Base-by-base conservation (phyloP, 2,113 vertebrate species). In the Pleuronectes platessa region DNA sequence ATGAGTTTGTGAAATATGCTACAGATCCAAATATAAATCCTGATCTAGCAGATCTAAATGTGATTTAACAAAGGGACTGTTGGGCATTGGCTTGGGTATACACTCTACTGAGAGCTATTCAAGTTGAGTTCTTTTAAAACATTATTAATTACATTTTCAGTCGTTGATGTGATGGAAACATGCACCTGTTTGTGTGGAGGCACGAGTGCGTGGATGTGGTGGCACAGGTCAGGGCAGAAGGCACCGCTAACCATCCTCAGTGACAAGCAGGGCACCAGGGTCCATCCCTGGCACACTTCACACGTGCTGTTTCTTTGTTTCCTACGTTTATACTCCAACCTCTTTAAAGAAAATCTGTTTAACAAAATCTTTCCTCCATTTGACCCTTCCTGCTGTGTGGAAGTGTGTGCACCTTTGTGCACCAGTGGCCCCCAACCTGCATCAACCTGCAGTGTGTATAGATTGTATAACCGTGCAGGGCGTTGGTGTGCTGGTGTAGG, bases 221-320 rank as follows among this genome's bases (percentile, higher is more conserved):
- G 59, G 82, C 66, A 68, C 74, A 69, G 83, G 77, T 91, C 90
- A 90, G 85, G 86, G 81, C 85, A 91, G 84, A 82, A 87, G 81
- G 74, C 87, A 67, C 74, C 3, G 81, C 78, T 94, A 92, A 92
- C 73, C 80, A 86, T 71, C 80, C 58, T 42, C 64, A 23, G 61
- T 89, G 90, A 91, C 89, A 90, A 73, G 69, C 65, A 18, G 47
- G 17, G 17, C 31, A 40, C 31, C 49, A 3, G 60, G 11, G 26
- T 60, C 71, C 58, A 23, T 55, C 20, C 31, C 40, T 55, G 74
- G 66, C 77, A 79, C 75, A 77, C 75, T 79, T 59, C 70, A 71
- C 71, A 24, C 64, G 3, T 61, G 62, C 80, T 85, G 79, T 31
- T 74, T 79, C 73, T 61, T 81, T 61, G 66, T 62, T 68, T 61